These are phyloP conservation scores for Didymodactylos carnosus DNA, from an alignment of 2,888 invertebrate species.

Conservation along the genomic window DNA sequence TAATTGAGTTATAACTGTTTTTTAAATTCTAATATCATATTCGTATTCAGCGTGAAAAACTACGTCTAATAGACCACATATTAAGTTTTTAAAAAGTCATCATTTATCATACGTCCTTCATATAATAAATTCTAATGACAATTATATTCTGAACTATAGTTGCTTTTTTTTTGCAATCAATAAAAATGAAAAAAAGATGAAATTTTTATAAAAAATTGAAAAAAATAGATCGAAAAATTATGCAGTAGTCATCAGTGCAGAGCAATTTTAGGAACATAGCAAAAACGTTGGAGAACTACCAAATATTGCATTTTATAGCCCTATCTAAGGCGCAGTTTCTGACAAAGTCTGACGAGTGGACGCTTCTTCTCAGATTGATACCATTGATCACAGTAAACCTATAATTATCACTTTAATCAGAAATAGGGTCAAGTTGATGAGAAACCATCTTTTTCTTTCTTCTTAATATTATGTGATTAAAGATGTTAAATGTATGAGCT, in stretches of 20 bases:
- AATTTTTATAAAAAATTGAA: background rate
- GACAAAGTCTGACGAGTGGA: background rate
- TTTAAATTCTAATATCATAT: no score
- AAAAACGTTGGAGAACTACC: background rate
- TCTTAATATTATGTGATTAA: background rate
- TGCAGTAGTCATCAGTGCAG: background rate
- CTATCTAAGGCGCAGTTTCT: background rate
- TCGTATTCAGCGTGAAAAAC: background rate
- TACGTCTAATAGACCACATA: background rate
- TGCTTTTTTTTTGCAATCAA: background rate
- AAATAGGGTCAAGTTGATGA: background rate
- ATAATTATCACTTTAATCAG: background rate
- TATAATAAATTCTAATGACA: background rate
- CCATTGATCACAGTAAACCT: background rate
- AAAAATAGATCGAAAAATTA: background rate
- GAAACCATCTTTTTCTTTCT: background rate
- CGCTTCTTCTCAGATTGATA: background rate
- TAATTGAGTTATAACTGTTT: no score
- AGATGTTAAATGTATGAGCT: background rate
- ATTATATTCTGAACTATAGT: background rate
- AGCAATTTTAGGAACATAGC: background rate
- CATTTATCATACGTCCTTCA: background rate
- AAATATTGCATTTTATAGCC: background rate
- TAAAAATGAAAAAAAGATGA: background rate
- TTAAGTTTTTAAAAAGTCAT: background rate